Conservation (phyloP, 1,140 invertebrate species). For the Leguminivora glycinivorella region DNA sequence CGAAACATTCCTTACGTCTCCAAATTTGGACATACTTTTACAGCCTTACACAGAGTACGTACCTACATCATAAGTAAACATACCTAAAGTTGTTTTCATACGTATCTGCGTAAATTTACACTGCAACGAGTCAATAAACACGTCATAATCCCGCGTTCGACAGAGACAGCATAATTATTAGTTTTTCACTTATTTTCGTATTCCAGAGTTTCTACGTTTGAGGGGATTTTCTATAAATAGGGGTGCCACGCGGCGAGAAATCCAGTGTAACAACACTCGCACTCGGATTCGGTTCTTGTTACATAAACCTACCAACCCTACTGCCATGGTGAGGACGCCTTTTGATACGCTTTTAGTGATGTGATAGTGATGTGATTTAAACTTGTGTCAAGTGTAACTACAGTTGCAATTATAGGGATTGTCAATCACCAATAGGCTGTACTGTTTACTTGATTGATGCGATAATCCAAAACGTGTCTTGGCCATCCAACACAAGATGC, state of each 20-base stretch:
- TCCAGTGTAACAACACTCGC: conserved; percentile 77
- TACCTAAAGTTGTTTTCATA: conserved; percentile 1
- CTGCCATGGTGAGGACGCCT: conserved; percentile 67
- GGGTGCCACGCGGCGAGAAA: conserved; percentile 62
- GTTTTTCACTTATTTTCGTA: conserved; percentile 75
- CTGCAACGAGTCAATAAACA: conserved; percentile 46
- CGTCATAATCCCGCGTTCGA: conserved; percentile 48
- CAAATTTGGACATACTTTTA: too few species aligned
- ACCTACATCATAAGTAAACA: not conserved
- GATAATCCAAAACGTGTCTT: too few species aligned
- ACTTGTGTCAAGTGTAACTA: conserved; percentile 34
- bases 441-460: too few species aligned
- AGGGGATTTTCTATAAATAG: conserved; percentile 74
- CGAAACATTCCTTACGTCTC: too few species aligned
- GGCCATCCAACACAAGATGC: too few species aligned
- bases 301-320: conserved; percentile 55
- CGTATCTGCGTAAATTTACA: conserved; percentile 15
- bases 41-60: not conserved
- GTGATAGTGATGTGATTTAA: conserved; percentile 40
- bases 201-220: conserved; percentile 50
- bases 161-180: conserved; percentile 53
- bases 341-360: conserved; percentile 38
- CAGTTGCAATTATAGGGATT: not conserved
- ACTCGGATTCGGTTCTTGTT: conserved; percentile 77
- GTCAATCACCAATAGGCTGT: not conserved